Evolutionary conservation across 2,113 vertebrate genomes (phyloP).

Genomic region (Epinephelus fuscoguttatus): DNA sequence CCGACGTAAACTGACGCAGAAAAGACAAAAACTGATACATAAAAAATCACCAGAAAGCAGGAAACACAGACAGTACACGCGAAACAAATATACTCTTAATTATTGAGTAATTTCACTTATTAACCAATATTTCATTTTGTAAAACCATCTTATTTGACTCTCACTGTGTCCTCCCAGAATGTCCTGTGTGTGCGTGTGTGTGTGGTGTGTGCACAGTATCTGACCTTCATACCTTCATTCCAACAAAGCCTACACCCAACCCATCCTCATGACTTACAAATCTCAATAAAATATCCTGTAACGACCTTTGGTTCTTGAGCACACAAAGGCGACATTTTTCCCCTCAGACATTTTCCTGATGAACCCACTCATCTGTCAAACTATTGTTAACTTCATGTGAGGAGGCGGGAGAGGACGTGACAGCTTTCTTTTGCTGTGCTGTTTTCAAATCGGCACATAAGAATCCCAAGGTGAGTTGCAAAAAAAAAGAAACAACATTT

Average conservation of each 20-base stretch:
- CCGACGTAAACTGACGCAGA: too few species aligned
- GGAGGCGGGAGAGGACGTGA: conserved; percentile 2
- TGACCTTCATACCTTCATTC: conserved; percentile 75
- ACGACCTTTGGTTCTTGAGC: conserved; percentile 65
- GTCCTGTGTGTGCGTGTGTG: background rate
- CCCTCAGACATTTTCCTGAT: conserved; percentile 32
- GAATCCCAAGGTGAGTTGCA: background rate
- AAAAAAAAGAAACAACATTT: background rate
- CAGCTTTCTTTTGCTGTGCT: conserved; percentile 1
- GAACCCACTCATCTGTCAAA: background rate
- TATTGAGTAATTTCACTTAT: background rate
- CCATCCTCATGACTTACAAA: conserved; percentile 42
- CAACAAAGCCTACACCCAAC: conserved; percentile 47
- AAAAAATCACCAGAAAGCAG: too few species aligned
- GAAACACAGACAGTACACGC: too few species aligned
- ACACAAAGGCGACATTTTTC: conserved; percentile 62
- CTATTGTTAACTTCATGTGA: conserved; percentile 40
- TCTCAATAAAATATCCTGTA: conserved; percentile 49
- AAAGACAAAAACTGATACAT: too few species aligned
- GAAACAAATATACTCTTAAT: background rate
- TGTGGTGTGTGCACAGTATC: conserved; percentile 48
- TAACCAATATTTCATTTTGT: background rate
- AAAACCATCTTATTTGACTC: background rate
- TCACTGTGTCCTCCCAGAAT: background rate
- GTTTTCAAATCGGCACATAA: conserved; percentile 45